Conservation (phyloP, 2,797 vertebrate species). For the Coregonus ussuriensis region DNA sequence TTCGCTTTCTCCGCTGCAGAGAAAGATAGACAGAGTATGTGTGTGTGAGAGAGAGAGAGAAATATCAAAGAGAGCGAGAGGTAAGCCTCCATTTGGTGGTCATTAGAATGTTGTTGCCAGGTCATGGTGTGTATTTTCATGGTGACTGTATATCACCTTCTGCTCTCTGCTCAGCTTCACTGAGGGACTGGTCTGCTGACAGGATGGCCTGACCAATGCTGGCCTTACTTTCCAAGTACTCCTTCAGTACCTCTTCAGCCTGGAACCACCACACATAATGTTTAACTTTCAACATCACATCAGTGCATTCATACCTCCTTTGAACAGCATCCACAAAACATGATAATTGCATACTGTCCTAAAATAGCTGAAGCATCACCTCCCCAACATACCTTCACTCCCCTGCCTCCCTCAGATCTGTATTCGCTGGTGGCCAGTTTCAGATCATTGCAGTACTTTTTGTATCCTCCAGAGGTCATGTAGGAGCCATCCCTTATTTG, state of each 20-base stretch:
- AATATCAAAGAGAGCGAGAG: neutral
- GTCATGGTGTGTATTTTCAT: neutral
- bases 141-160: conserved; percentile 20
- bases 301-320: neutral
- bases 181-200: conserved; percentile 28
- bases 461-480: conserved; percentile 24
- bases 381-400: conserved; percentile 21
- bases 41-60: too few relatives aligned
- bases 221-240: conserved; percentile 18
- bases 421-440: neutral
- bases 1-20: conserved; percentile 10
- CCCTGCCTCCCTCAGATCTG: conserved; percentile 10
- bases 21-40: neutral
- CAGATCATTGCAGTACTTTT: neutral
- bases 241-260: conserved; percentile 29
- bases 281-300: neutral
- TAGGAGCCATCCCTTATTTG: conserved; percentile 12
- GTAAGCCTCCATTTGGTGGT: neutral
- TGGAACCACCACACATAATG: neutral
- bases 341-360: neutral
- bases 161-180: conserved; percentile 19
- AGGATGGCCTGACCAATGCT: conserved; percentile 18
- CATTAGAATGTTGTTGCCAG: conserved; percentile 1
- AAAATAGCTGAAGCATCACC: neutral
- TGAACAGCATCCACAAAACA: neutral